These are phyloP conservation scores for Heliocidaris erythrogramma DNA, from an alignment of 35 echinoderm and acorn worm species.

Conservation along the genomic window DNA sequence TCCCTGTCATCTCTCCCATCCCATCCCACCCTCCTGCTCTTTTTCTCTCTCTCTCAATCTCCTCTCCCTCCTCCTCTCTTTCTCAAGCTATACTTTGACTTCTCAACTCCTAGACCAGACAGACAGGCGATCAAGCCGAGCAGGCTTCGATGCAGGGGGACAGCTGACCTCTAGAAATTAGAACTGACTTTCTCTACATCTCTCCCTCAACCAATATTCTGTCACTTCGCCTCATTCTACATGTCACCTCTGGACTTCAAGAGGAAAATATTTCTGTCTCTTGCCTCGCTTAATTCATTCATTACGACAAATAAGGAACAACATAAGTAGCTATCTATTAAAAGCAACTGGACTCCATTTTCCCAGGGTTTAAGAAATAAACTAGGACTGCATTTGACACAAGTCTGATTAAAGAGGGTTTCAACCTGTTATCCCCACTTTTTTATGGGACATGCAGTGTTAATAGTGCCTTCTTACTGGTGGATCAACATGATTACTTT, in stretches of 20 bases:
- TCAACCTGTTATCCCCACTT: no score
- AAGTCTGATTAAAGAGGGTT: no score
- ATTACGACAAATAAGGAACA: not conserved
- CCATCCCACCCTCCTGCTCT: not conserved
- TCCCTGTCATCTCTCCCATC: not conserved
- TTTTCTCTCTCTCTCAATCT: not conserved
- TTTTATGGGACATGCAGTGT: no score
- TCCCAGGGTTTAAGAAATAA: not conserved
- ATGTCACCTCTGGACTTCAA: not conserved
- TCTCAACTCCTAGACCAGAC: not conserved
- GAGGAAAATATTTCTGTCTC: not conserved
- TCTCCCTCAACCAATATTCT: not conserved
- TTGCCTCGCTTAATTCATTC: not conserved
- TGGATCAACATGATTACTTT: no score
- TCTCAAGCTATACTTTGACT: not conserved
- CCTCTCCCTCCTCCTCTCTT: not conserved
- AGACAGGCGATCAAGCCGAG: not conserved
- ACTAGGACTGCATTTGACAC: no score
- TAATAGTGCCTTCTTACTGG: no score
- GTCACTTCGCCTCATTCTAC: not conserved
- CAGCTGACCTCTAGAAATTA: not conserved
- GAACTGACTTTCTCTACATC: not conserved
- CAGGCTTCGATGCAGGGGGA: not conserved
- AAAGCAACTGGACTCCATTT: not conserved
- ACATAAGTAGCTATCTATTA: no score